Percentiles rank a stretch among this genome's conserved stretches.
Conservation (phyloP, 2,888 invertebrate genomes). For the Eubasilissa splendida region DNA sequence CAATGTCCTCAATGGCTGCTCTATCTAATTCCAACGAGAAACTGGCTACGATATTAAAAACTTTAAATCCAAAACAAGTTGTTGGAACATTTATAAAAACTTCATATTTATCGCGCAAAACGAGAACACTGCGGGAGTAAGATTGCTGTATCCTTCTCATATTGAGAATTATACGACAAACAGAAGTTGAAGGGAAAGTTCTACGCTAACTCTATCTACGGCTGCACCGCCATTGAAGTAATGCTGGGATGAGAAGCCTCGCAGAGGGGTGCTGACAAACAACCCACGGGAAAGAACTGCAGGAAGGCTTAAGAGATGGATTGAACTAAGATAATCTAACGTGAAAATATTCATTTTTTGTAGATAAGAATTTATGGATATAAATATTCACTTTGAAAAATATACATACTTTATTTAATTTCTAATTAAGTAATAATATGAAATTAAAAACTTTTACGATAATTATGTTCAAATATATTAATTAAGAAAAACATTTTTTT, state of each 20-base stretch:
- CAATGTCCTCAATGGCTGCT: conserved; percentile 1
- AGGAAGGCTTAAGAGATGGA: conserved; percentile 9
- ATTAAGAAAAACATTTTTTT: not conserved
- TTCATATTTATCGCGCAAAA: conserved; percentile 33
- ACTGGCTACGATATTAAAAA: conserved; percentile 34
- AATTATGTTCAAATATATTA: no score
- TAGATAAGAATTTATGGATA: no score
- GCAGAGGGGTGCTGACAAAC: conserved; percentile 3
- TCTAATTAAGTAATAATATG: no score
- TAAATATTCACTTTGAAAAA: no score
- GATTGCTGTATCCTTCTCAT: conserved; percentile 26
- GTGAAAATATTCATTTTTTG: no score
- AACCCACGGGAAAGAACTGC: conserved; percentile 1
- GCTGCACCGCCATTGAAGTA: conserved; percentile 3
- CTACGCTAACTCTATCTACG: not conserved
- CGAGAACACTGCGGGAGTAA: conserved; percentile 5
- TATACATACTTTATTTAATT: no score
- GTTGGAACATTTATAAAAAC: conserved; percentile 22
- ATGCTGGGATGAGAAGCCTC: not conserved
- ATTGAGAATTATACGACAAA: conserved; percentile 36
- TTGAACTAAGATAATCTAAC: conserved; percentile 8
- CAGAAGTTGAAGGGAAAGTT: conserved; percentile 38
- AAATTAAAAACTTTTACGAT: no score
- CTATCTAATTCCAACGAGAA: conserved; percentile 12
- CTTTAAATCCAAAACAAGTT: conserved; percentile 38